Evolutionary conservation across 2,113 vertebrate genomes (phyloP), one percentile per base, ranked within the genome.

Genomic region (Vanacampus margaritifer): DNA sequence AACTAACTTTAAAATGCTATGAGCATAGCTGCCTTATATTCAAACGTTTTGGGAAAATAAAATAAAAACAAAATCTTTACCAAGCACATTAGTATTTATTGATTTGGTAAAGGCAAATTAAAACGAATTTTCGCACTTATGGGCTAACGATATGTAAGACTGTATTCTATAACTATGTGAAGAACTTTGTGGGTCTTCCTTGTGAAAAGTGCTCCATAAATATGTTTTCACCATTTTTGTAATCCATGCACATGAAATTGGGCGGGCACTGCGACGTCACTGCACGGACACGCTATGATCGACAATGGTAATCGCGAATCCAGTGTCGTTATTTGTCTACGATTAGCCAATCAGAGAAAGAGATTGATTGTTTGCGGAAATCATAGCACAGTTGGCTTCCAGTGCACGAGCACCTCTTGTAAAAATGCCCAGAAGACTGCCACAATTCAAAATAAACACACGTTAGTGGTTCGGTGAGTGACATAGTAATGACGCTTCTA

Each of bases 331-430:
- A 74, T 64, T 73, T 79, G 26, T 79, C 76, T 85, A 39, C 1
- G 8, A 41, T 2, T 2, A 85, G 21, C 89, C 89, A 90, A 89
- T 89, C 3, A 78, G 68, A 24, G 23, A 51, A 1, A 0, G 17
- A 1, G 0, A 28, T n/a, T 53, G 3, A 36, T 26, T 86, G 53
- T 86, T 82, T 87, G 46, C 86, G 89, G 87, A 90, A 90, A 81
- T 82, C 1, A 21, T 36, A 41, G 10, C 6, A 10, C 24, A 16
- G 23, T 21, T 0, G 8, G 3, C 3, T 1, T 5, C 10, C 48
- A 1, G 64, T 13, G 41, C 6, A 1, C 7, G 39, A 26, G 60
- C 37, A 0, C 1, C 32, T n/a, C 35, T 10, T 32, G 64, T 17
- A 7, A 37, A 60, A 28, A 0, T 16, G 0, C 6, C 0, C 3